Evolutionary conservation across 2,113 vertebrate genomes (phyloP).

Genomic region (Mustelus asterias): DNA sequence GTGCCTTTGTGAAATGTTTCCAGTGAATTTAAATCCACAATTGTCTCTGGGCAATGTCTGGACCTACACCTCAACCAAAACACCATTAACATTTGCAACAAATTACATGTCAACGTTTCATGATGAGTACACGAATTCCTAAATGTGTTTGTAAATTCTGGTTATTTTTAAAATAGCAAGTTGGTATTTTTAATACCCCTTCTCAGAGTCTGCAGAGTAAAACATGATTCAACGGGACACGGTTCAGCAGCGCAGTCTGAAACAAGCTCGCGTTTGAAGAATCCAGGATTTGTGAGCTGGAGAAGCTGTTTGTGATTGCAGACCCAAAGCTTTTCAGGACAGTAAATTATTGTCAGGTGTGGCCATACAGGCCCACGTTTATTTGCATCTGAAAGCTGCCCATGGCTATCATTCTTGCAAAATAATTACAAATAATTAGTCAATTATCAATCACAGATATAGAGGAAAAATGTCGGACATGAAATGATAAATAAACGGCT

Average conservation of each 20-base stretch:
- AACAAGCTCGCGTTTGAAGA: not conserved
- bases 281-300: not conserved
- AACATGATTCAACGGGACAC: not conserved
- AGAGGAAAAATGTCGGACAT: not conserved
- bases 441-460: conserved; percentile 48
- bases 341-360: conserved; percentile 41
- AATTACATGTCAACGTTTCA: not conserved
- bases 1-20: not conserved
- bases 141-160: not conserved
- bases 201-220: not conserved
- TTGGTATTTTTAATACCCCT: not conserved
- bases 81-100: not conserved
- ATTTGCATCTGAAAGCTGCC: conserved; percentile 50
- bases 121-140: not conserved
- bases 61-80: not conserved
- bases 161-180: not conserved
- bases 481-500: not conserved
- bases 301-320: not conserved
- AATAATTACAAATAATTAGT: conserved; percentile 70
- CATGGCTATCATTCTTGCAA: conserved; percentile 52
- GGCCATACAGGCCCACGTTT: conserved; percentile 44
- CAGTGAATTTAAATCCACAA: not conserved
- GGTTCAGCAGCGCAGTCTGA: not conserved
- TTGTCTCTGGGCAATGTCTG: not conserved
- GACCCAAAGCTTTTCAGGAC: conserved; percentile 7